phyloP scores from a whole-genome alignment of 2,888 invertebrate species.

The Drosophila prolongata region DNA sequence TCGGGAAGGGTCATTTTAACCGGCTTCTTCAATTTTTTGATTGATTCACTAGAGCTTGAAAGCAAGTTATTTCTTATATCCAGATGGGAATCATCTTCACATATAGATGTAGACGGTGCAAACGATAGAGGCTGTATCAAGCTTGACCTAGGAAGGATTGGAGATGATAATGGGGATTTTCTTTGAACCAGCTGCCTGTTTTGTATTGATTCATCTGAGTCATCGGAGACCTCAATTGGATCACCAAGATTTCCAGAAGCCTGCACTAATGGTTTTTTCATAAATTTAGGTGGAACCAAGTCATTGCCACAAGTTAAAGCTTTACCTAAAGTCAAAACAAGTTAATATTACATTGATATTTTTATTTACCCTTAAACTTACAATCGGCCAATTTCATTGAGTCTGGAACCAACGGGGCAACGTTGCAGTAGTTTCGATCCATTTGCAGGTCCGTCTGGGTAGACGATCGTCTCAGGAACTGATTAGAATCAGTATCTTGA shows the following conservation, averaged over 20 bases:
- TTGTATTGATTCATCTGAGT: constrained; percentile 64
- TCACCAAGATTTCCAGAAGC: constrained; percentile 73
- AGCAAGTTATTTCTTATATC: constrained; percentile 2
- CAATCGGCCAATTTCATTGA: constrained; percentile 71
- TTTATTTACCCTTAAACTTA: constrained; percentile 8
- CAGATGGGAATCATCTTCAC: background rate
- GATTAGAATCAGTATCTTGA: constrained; percentile 6
- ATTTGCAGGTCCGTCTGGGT: constrained; percentile 20
- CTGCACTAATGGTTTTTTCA: constrained; percentile 16
- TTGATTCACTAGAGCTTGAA: constrained; percentile 3
- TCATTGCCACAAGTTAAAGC: background rate
- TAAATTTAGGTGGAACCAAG: constrained; percentile 9
- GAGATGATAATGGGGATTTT: constrained; percentile 1
- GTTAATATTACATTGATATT: background rate
- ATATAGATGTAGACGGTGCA: background rate
- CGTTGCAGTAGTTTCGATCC: constrained; percentile 82
- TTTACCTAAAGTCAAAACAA: background rate
- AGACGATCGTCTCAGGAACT: constrained; percentile 9
- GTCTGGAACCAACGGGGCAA: constrained; percentile 83
- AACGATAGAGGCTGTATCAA: constrained; percentile 21
- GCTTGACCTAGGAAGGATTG: constrained; percentile 16
- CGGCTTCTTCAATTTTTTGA: constrained; percentile 41
- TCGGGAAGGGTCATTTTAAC: constrained; percentile 42
- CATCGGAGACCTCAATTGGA: constrained; percentile 81
- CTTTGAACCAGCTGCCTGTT: background rate